Base-by-base conservation (phyloP, 2,888 invertebrate genomes). In the Meiosimyza decipiens region DNA sequence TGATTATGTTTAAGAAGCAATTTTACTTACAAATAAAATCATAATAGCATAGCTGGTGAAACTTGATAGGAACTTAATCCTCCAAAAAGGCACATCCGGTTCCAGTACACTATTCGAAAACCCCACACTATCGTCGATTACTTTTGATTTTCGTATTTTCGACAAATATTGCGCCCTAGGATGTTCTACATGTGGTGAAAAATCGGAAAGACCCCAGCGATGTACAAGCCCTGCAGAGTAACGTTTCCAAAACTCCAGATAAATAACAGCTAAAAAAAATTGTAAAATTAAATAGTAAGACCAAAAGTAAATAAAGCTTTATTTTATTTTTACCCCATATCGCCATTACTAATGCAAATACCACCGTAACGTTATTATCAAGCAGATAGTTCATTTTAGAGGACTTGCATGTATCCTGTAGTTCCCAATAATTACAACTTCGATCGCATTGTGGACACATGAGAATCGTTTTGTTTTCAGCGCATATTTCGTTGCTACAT, bases 371-470 rank as follows among this genome's bases (percentile, higher is more conserved):
- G 67, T 91, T 90, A 87, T 96, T 96, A 86, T 96, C 95, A 82
- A 96, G 92, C 60, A 95, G 87, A 83, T 94, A 92, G n/a, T 93
- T 93, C 67, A 93, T 88, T 83, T 90, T 89, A 6, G 95, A 89
- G 80, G 94, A 92, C 16, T 89, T 86, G 82, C 95, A 95, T 18
- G 92, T 92, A 72, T 91, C 91, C 69, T 88, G 89, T 28, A 96
- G 87, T 75, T 89, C 88, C 93, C 94, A 94, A 83, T 91, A 95
- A 81, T 91, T 90, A 84, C 95, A 95, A 72, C 89, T 89, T 69
- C 87, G 88, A 86, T 95, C 94, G 87, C 95, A 95, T 78, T 91
- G 89, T 0, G 95, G 95, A 82, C 95, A 95, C 93, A 96, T 94
- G 69, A 90, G 89, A n/a, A 91, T 89, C 64, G 89, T 88, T 72